Percentiles rank a stretch among this genome's conserved stretches.
These are phyloP conservation scores for Gryllus bimaculatus DNA, from an alignment of 1,140 invertebrate genomes.

Conservation along the genomic window DNA sequence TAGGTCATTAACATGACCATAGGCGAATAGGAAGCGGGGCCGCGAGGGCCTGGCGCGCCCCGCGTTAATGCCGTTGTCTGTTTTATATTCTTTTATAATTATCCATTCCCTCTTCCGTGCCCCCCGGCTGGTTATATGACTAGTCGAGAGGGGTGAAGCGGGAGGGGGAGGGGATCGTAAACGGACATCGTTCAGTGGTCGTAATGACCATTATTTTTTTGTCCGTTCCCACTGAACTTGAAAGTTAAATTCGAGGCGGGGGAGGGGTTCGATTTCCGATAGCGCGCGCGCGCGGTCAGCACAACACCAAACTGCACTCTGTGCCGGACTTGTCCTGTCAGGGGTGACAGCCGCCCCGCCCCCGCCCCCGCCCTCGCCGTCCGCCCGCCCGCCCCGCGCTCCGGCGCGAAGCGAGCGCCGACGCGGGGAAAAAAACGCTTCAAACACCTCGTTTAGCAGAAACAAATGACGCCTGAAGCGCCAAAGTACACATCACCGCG, in stretches of 20 bases:
- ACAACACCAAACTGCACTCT: conserved; percentile 1
- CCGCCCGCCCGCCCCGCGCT: neutral
- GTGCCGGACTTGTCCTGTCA: neutral
- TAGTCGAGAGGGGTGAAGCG: too few species aligned
- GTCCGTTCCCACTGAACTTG: conserved; percentile 2
- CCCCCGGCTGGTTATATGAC: neutral
- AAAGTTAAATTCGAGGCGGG: neutral
- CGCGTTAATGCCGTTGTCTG: neutral
- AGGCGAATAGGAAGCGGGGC: neutral
- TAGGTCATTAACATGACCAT: neutral
- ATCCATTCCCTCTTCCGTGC: neutral
- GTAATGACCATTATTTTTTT: conserved; percentile 5
- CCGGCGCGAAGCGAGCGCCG: neutral
- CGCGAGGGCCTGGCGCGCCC: neutral
- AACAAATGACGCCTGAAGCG: neutral
- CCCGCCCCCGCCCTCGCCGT: neutral
- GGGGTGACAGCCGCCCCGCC: neutral
- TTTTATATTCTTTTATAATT: conserved; percentile 6
- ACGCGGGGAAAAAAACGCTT: neutral
- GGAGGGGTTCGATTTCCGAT: conserved; percentile 2
- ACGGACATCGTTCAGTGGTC: conserved; percentile 2
- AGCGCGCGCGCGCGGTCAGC: neutral
- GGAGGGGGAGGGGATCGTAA: neutral
- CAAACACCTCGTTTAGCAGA: neutral
- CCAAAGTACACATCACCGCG: too few species aligned